phyloP scores from a whole-genome alignment of 2,888 invertebrate species.

The Sussaba pulchella region DNA sequence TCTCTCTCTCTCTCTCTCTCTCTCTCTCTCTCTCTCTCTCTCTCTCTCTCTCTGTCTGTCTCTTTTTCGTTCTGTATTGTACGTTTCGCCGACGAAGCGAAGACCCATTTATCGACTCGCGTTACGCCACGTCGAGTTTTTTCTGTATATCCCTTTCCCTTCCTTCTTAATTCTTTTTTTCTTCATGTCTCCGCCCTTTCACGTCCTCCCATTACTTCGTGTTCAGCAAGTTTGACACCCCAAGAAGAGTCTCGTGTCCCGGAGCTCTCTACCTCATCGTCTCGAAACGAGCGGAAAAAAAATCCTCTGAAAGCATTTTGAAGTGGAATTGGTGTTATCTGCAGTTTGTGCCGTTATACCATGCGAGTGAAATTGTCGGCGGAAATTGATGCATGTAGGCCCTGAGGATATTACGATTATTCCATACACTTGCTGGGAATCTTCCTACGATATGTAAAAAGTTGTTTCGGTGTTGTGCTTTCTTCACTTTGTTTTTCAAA shows the following conservation, averaged over 20 bases:
- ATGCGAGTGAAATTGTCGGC: conserved; percentile 40
- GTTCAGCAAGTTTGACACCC: conserved; percentile 25
- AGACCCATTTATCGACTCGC: conserved; percentile 33
- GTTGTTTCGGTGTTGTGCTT: conserved; percentile 19
- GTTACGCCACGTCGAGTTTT: conserved; percentile 32
- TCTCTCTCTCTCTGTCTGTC: conserved; percentile 28
- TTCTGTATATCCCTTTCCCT: neutral
- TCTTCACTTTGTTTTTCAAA: conserved; percentile 34
- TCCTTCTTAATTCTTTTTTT: neutral
- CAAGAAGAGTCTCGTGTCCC: conserved; percentile 10
- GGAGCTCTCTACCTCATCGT: neutral
- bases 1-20: neutral
- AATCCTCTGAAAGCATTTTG: neutral
- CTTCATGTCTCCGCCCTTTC: neutral
- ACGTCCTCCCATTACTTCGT: conserved; percentile 24
- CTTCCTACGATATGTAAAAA: too few species aligned
- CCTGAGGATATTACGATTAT: conserved; percentile 7
- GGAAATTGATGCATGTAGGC: conserved; percentile 35
- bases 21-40: conserved; percentile 54
- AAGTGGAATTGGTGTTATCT: neutral
- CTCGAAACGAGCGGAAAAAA: neutral
- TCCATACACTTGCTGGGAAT: neutral
- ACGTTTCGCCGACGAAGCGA: conserved; percentile 27
- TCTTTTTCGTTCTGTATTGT: neutral
- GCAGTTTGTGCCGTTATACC: neutral